phyloP scores from a whole-genome alignment of 2,797 vertebrate genomes.

The Fringilla coelebs region DNA sequence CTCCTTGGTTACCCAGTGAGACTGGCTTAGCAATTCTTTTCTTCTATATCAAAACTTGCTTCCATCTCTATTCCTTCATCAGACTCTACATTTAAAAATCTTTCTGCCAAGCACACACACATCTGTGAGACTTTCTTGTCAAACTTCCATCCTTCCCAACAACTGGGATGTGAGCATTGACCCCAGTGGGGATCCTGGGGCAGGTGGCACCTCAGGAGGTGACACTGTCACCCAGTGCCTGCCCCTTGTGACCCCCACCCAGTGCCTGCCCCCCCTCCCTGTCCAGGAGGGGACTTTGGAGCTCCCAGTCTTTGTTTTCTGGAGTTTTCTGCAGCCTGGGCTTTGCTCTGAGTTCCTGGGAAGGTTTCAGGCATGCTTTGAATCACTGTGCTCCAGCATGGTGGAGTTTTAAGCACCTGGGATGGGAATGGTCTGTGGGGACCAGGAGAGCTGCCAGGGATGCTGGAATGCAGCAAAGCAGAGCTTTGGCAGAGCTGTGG shows the following conservation, averaged over 20 bases:
- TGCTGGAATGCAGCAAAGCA: neutral
- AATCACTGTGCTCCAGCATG: accelerated
- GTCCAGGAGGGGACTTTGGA: neutral
- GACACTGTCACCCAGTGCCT: neutral
- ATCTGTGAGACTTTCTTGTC: no score
- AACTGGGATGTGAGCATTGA: accelerated
- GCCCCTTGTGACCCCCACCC: no score
- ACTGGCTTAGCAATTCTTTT: no score
- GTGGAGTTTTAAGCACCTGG: neutral
- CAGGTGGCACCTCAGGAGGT: neutral
- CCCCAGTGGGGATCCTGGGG: neutral
- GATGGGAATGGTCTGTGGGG: neutral
- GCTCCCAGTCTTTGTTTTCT: neutral
- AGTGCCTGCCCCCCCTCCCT: accelerated
- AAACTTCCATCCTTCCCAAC: no score
- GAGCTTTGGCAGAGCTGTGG: accelerated
- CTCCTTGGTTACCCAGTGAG: no score
- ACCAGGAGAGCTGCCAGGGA: neutral
- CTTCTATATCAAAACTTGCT: no score
- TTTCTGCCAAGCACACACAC: no score
- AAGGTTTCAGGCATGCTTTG: neutral
- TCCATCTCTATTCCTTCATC: no score
- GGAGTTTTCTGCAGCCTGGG: neutral
- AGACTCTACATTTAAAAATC: no score
- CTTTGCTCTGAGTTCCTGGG: neutral